Base-by-base conservation (phyloP, 2,888 invertebrate species). In the Holacanthella duospinosa region DNA sequence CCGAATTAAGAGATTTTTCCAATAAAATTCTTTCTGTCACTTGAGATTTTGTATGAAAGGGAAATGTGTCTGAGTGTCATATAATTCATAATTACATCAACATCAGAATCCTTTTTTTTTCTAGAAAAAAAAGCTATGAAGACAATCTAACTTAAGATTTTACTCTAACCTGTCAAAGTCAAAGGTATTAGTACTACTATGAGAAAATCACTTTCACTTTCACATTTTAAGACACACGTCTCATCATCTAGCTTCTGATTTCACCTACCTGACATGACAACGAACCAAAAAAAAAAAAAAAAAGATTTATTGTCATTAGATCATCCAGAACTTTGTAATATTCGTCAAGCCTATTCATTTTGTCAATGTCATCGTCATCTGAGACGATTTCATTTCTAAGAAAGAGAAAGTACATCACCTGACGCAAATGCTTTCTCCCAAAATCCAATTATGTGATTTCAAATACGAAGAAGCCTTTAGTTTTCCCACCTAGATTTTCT, bases 1-100 rank as follows among this genome's bases (percentile, higher is more conserved):
- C 27, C 64, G 71, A 71, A 68, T 70, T 66, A 71, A 61, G 61
- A 55, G 16, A 4, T 48, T 48, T 65, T 66, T 68, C 70, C 68
- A 70, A 71, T 71, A 66, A 71, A 71, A 71, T 69, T n/a, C n/a
- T n/a, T n/a, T n/a, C n/a, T 71, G 71, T 71, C 71, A 70, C 70
- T 71, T 69, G 70, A 70, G 70, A 67, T 62, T 59, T 28, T 29
- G 29, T 27, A 29, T 2, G n/a, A 21, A n/a, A n/a, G n/a, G n/a
- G n/a, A n/a, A n/a, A n/a, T n/a, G n/a, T n/a, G n/a, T n/a, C n/a
- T n/a, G 21, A 29, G 64, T 61, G 62, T 25, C 19, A 16, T 70
- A 69, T 70, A 70, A 69, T 70, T 71, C 71, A 71, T 71, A 70
- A 70, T 70, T 70, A 69, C 64, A 66, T 71, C 66, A 68, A 61